These are phyloP conservation scores for Dasyurus viverrinus DNA, from an alignment of 2,113 vertebrate species.

Conservation along the genomic window DNA sequence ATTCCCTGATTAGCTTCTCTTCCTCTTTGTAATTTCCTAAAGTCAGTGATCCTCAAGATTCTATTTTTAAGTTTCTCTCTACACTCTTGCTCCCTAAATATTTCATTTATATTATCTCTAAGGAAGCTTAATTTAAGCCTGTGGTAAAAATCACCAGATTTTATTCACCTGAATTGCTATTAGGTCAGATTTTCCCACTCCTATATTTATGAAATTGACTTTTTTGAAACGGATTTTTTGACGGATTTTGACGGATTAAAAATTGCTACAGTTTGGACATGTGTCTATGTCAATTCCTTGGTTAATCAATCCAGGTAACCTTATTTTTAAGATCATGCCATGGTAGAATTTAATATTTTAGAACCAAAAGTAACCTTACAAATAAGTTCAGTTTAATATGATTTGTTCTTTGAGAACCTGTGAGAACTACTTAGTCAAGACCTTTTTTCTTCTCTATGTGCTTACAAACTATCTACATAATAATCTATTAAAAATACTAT, in stretches of 20 bases:
- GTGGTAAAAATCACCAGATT: background rate
- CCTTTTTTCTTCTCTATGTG: background rate
- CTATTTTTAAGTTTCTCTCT: background rate
- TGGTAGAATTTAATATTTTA: background rate
- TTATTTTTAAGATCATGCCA: background rate
- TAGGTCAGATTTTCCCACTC: background rate
- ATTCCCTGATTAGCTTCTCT: background rate
- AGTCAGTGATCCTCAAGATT: background rate
- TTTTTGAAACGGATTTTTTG: no score
- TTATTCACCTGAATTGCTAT: background rate
- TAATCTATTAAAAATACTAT: background rate
- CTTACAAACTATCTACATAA: background rate
- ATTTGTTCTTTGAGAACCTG: background rate
- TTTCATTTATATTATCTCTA: background rate
- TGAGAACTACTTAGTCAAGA: background rate
- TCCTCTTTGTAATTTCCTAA: background rate
- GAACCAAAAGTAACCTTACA: background rate
- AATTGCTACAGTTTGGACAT: background rate
- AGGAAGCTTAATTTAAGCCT: background rate
- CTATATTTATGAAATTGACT: background rate
- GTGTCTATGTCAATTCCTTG: background rate
- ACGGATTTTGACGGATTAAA: no score
- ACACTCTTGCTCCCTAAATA: background rate
- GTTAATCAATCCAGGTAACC: background rate
- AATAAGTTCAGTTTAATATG: background rate